These are phyloP conservation scores for Macrosiphum euphorbiae DNA, from an alignment of 2,888 invertebrate genomes.

Conservation along the genomic window DNA sequence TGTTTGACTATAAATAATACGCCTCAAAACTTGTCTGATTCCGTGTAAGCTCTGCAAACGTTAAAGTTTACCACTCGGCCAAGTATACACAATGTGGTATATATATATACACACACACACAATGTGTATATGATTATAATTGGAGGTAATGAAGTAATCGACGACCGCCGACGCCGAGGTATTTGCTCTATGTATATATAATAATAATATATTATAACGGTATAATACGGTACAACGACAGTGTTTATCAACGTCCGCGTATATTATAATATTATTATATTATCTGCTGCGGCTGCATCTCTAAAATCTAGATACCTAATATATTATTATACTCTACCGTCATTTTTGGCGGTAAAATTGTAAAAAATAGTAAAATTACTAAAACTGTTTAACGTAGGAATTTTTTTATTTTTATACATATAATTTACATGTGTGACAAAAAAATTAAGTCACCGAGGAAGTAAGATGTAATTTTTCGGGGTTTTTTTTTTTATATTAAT, in stretches of 20 bases:
- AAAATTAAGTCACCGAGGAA: neutral
- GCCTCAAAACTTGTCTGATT: conserved; percentile 43
- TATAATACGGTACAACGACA: neutral
- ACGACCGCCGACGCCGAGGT: neutral
- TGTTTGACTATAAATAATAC: conserved; percentile 32
- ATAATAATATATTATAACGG: neutral
- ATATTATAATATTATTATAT: neutral
- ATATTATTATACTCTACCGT: neutral
- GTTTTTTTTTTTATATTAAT: no score
- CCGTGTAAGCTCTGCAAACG: neutral
- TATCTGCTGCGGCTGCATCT: neutral
- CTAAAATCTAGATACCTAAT: neutral
- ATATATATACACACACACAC: neutral
- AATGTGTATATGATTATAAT: conserved; percentile 6
- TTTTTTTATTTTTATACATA: no score
- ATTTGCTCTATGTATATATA: neutral
- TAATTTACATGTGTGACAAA: neutral
- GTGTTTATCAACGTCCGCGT: neutral
- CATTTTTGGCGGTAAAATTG: neutral
- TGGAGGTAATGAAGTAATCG: conserved; percentile 43
- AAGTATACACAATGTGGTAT: neutral
- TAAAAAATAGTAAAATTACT: no score
- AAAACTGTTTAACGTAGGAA: neutral
- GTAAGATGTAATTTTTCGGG: neutral
- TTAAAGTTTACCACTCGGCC: conserved; percentile 21